Evolutionary conservation across 2,888 invertebrate species (phyloP), one percentile per base, ranked within the genome.

Genomic region (Xestia sexstrigata): DNA sequence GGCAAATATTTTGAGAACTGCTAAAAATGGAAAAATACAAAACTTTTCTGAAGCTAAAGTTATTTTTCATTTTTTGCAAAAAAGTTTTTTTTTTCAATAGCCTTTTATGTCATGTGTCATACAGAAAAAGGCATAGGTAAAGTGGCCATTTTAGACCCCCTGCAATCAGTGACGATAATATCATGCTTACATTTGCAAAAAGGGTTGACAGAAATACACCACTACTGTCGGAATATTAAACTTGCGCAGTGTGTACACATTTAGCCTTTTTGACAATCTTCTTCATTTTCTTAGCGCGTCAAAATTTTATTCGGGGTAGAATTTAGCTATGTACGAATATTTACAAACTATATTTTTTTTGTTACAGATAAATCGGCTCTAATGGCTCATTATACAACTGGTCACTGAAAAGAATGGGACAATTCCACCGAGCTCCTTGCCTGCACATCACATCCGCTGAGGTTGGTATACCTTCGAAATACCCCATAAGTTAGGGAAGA

Each of bases 361-460:
- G 86, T 92, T 92, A 26, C 92, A 93, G 93, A 82, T 70, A 73
- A 35, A 26, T 91, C 90, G 89, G 73, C 74, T 58, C 79, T 76
- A 70, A 84, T 84, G 77, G 76, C 74, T 78, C 76, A 73, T 79
- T 68, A 74, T 84, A 87, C 83, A 76, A 79, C 79, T 49, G 69
- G 78, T 63, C 91, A 90, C 69, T 94, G 90, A 94, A 81, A 90
- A 95, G 90, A 89, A 96, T 95, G 95, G 96, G 94, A 92, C 91
- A 94, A 87, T 96, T 94, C 85, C 96, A 96, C 86, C 89, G 96
- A 85, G 93, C 96, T 78, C 96, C 96, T 81, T 96, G 94, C 78
- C 95, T 96, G 91, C 83, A 88, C 84, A 90, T 82, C 89, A 88
- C 90, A 89, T 88, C 89, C 91, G 90, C 93, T 86, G 87, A 91